A percentile compares a stretch with the other conserved stretches of the same genome.
Evolutionary conservation across 2,113 vertebrate genomes (phyloP).

Genomic region (Amblyopsis rosae): DNA sequence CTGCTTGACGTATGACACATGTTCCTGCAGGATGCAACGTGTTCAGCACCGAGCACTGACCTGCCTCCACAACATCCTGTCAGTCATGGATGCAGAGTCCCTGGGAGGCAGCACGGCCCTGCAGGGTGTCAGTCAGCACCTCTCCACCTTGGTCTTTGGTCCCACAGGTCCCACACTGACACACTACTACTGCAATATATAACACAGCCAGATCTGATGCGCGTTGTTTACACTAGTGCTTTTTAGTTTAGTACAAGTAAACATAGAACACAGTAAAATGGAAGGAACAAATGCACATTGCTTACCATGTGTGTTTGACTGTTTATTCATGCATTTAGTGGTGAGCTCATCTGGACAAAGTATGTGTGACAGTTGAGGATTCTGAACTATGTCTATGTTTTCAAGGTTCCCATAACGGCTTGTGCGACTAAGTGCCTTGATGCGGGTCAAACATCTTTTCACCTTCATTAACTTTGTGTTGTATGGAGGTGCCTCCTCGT

Average conservation of each 20-base stretch:
- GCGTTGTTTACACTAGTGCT: not conserved
- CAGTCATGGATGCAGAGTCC: slow-evolving; percentile 85
- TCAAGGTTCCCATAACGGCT: no score
- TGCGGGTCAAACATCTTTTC: no score
- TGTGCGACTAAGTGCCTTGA: no score
- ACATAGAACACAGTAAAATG: no score
- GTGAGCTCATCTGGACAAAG: no score
- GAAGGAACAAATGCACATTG: no score
- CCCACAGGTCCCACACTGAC: slow-evolving; percentile 74
- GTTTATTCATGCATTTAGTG: no score
- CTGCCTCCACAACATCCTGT: slow-evolving; percentile 91
- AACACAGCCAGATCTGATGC: not conserved
- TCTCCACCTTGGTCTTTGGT: slow-evolving; percentile 86
- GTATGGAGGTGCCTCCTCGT: no score
- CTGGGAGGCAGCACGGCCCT: slow-evolving; percentile 86
- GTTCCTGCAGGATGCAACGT: slow-evolving; percentile 80
- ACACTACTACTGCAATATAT: not conserved
- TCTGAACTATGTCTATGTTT: no score
- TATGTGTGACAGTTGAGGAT: no score
- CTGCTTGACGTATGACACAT: not conserved
- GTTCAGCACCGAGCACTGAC: slow-evolving; percentile 91
- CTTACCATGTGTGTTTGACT: no score
- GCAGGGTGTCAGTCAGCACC: slow-evolving; percentile 88
- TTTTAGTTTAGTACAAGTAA: not conserved
- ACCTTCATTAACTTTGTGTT: no score